Base-by-base conservation (phyloP, 2,888 invertebrate genomes). In the Acutogordius australiensis region DNA sequence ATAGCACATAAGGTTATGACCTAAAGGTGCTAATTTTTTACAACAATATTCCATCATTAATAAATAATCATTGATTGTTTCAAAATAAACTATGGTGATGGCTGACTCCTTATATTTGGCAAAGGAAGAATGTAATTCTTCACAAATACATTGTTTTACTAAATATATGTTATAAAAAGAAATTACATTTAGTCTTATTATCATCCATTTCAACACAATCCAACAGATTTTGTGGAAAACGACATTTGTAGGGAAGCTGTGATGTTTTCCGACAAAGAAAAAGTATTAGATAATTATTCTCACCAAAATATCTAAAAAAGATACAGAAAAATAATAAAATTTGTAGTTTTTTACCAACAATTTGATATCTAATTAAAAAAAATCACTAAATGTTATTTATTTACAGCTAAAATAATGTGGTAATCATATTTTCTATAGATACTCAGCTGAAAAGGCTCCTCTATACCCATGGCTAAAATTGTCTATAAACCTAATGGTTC, bases 401-500 rank as follows among this genome's bases (percentile, higher is more conserved):
- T n/a, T n/a, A n/a, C n/a, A n/a, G n/a, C n/a, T n/a, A n/a, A n/a
- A n/a, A n/a, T n/a, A n/a, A n/a, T n/a, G n/a, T n/a, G n/a, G n/a
- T n/a, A n/a, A n/a, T n/a, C n/a, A n/a, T n/a, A n/a, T n/a, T n/a
- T n/a, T n/a, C n/a, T n/a, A n/a, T n/a, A n/a, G 62, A 37, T n/a
- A 76, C 76, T 97, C 97, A 0, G 91, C 81, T 0, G 91, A 91
- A 0, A 85, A 79, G 0, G 94, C 80, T 27, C 97, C 97, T 64
- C 94, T 77, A 0, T 82, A 86, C 57, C 97, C 97, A 23, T 87
- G 84, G 71, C 91, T 94, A 73, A 97, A 97, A 75, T 97, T 97
- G 71, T 97, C 97, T 61, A 97, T 87, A 72, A 85, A 97, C 60
- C 97, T 78, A 1, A 97, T 97, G 0, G 91, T 90, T 69, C 88